Evolutionary conservation across 2,797 vertebrate species (phyloP).

Genomic region (Sarcoramphus papa): DNA sequence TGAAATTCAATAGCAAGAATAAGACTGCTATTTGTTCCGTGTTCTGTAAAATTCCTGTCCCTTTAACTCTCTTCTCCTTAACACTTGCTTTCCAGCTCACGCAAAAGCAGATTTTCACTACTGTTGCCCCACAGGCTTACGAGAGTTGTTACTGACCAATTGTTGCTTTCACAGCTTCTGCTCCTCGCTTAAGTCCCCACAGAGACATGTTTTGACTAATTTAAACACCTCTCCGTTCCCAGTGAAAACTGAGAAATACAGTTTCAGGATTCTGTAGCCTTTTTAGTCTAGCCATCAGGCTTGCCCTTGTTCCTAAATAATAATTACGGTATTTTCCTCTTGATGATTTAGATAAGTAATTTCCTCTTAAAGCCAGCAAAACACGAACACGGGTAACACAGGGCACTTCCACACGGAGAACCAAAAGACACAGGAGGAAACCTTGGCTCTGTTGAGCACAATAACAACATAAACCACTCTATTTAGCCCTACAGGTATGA

Average conservation of each 20-base stretch:
- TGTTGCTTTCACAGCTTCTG: background rate
- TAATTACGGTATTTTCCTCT: background rate
- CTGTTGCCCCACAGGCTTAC: background rate
- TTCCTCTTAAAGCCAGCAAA: background rate
- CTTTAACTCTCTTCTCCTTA: background rate
- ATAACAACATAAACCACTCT: background rate
- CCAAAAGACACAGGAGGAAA: background rate
- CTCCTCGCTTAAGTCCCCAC: background rate
- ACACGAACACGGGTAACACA: background rate
- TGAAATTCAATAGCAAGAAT: background rate
- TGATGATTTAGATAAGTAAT: background rate
- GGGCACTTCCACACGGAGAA: background rate
- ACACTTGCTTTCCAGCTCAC: background rate
- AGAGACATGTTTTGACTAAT: background rate
- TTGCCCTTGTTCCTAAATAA: background rate
- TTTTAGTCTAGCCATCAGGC: background rate
- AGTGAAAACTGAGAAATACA: background rate
- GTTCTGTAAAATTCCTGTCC: background rate
- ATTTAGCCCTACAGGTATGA: background rate
- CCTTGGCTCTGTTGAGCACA: background rate
- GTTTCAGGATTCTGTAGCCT: background rate
- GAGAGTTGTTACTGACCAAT: background rate
- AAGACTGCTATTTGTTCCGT: background rate
- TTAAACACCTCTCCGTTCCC: background rate
- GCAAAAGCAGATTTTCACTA: background rate